These are phyloP conservation scores for Tetraodon nigroviridis DNA, from an alignment of 2,113 vertebrate species.

Conservation along the genomic window DNA sequence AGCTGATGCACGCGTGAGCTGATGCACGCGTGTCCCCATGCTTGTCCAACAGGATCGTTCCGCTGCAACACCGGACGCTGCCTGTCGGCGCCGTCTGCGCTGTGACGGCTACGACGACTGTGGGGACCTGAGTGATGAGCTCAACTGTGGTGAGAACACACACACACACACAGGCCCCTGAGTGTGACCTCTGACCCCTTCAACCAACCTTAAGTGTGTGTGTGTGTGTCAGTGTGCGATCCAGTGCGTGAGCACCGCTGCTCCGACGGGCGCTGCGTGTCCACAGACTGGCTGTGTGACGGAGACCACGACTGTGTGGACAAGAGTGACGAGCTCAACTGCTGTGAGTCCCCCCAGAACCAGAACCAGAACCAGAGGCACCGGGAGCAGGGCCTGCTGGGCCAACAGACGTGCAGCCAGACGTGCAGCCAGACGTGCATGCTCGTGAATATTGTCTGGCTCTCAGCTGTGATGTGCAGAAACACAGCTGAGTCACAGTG, in stretches of 20 bases:
- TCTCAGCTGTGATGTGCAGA: not conserved
- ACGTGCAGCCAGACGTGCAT: not conserved
- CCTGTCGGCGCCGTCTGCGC: constrained; percentile 75
- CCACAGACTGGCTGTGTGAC: constrained; percentile 87
- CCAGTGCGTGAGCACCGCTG: constrained; percentile 77
- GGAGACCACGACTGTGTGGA: constrained; percentile 94
- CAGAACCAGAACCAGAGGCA: not conserved
- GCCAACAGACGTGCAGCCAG: no score
- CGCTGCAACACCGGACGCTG: constrained; percentile 87
- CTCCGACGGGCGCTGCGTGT: constrained; percentile 87
- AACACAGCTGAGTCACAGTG: not conserved
- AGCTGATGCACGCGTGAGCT: no score
- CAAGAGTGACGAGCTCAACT: constrained; percentile 92
- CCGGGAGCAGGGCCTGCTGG: no score
- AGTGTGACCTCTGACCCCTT: no score
- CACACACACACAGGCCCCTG: constrained; percentile 1
- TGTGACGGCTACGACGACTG: constrained; percentile 97
- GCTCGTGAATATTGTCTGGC: no score
- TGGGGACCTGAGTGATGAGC: constrained; percentile 92
- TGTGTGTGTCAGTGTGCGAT: constrained; percentile 76
- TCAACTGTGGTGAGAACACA: constrained; percentile 84
- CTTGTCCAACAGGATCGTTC: constrained; percentile 78
- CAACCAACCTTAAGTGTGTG: not conserved
- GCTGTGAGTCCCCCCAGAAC: constrained; percentile 80
- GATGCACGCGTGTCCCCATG: constrained; percentile 62